Percentiles rank a stretch among this genome's conserved stretches.
These are phyloP conservation scores for Mormyrus lacerda DNA, from an alignment of 2,113 vertebrate genomes.

Conservation along the genomic window DNA sequence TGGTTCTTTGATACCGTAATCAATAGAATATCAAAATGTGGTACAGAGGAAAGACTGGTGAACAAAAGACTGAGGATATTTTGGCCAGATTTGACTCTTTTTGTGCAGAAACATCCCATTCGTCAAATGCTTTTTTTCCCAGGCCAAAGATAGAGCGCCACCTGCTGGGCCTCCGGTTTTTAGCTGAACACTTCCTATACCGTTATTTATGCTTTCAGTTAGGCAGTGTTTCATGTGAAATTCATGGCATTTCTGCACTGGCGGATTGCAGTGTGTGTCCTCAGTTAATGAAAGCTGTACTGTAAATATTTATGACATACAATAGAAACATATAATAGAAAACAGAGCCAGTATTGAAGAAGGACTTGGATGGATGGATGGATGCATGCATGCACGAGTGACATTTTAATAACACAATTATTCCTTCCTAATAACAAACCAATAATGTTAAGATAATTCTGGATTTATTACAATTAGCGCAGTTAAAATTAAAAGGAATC, in stretches of 20 bases:
- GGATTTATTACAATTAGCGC: neutral
- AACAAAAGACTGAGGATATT: neutral
- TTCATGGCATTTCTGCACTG: neutral
- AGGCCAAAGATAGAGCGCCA: neutral
- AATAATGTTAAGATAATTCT: neutral
- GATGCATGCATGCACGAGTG: neutral
- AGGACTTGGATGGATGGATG: neutral
- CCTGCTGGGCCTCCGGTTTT: neutral
- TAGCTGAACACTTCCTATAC: neutral
- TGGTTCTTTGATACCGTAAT: too few species aligned
- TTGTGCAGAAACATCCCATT: neutral
- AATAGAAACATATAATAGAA: neutral
- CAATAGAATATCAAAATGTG: neutral
- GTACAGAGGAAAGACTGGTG: neutral
- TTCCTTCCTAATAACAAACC: neutral
- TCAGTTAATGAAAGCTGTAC: neutral
- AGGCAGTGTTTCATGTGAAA: neutral
- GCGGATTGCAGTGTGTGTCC: neutral
- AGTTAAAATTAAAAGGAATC: neutral
- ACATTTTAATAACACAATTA: neutral
- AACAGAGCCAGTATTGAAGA: neutral
- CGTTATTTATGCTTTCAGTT: neutral
- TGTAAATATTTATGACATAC: neutral
- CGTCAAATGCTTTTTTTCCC: neutral
- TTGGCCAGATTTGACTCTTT: neutral